These are phyloP conservation scores for Sinella curviseta DNA, from an alignment of 1,140 invertebrate species.

Conservation along the genomic window DNA sequence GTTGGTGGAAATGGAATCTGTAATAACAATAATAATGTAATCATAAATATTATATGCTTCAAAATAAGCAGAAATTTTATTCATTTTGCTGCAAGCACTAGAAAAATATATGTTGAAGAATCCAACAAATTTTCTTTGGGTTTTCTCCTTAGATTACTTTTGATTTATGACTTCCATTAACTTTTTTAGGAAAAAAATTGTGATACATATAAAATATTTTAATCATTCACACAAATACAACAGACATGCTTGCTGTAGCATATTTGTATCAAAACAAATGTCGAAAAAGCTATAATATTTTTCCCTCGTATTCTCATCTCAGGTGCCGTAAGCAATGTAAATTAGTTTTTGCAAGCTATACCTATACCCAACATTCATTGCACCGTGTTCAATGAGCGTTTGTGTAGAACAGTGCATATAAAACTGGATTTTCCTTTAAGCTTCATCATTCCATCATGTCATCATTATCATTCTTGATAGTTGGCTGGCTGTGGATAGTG, in stretches of 20 bases:
- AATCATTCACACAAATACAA: too few species aligned
- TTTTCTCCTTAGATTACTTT: slow-evolving; percentile 2
- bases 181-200: slow-evolving; percentile 5
- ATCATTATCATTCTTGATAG: too few species aligned
- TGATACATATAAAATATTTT: slow-evolving; percentile 1
- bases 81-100: not conserved
- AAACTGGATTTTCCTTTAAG: too few species aligned
- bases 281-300: too few species aligned
- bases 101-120: not conserved
- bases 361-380: not conserved
- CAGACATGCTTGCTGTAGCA: too few species aligned
- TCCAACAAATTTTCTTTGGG: not conserved
- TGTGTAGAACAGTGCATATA: not conserved
- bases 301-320: not conserved
- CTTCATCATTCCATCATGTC: too few species aligned
- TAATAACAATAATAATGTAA: not conserved
- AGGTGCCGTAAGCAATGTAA: not conserved
- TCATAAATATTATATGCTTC: slow-evolving; percentile 7
- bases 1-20: not conserved
- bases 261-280: too few species aligned
- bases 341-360: not conserved
- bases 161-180: slow-evolving; percentile 26
- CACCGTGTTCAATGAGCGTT: not conserved
- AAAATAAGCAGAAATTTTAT: not conserved
- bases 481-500: too few species aligned